These are phyloP conservation scores for Cyprinodon variegatus DNA, from an alignment of 2,113 vertebrate species.

Conservation along the genomic window DNA sequence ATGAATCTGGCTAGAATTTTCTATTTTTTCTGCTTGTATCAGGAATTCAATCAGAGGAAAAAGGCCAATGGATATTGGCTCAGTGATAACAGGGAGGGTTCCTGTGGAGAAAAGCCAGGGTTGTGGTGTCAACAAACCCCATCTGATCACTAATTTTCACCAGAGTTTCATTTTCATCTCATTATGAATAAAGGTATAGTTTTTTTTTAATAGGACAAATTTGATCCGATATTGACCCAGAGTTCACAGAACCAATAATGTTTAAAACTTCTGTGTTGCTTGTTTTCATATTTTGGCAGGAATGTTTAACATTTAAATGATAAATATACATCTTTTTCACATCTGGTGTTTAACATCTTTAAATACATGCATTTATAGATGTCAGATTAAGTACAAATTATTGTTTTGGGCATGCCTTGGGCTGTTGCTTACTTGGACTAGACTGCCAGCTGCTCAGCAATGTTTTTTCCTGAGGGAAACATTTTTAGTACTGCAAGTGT, in stretches of 20 bases:
- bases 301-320: too few species aligned
- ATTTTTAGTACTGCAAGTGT: too few species aligned
- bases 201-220: background rate
- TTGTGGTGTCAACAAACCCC: background rate
- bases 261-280: too few species aligned
- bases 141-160: background rate
- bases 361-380: too few species aligned
- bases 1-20: constrained; percentile 6
- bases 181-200: background rate
- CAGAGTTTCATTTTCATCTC: rapidly evolving
- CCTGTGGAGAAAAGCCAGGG: background rate
- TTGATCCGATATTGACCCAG: background rate
- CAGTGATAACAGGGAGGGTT: background rate
- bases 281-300: background rate
- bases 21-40: constrained; percentile 11
- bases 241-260: background rate
- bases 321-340: too few species aligned
- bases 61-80: constrained; percentile 21
- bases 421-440: too few species aligned
- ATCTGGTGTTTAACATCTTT: too few species aligned
- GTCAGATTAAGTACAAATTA: too few species aligned
- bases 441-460: too few species aligned
- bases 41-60: constrained; percentile 14
- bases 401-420: too few species aligned
- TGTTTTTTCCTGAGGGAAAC: too few species aligned